A percentile compares a stretch with the other conserved stretches of the same genome.
These are phyloP conservation scores for Helleia helle DNA, from an alignment of 2,888 invertebrate species.

Conservation along the genomic window DNA sequence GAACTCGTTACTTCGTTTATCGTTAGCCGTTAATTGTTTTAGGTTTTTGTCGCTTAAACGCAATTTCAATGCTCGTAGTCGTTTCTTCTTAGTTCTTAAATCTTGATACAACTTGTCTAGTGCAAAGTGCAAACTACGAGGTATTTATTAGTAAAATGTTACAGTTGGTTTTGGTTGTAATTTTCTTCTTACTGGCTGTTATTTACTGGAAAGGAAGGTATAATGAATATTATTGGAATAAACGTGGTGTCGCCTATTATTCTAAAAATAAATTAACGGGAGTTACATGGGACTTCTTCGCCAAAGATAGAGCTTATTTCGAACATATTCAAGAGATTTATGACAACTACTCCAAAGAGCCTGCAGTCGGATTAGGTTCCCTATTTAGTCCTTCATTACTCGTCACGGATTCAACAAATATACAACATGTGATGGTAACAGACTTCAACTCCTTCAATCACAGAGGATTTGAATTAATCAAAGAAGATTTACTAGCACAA, in stretches of 20 bases:
- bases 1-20: no score
- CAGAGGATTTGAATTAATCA: neutral
- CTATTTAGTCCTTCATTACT: neutral
- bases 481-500: neutral
- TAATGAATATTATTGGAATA: slow-evolving; percentile 1
- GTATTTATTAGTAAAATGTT: no score
- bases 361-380: neutral
- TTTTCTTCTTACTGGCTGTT: neutral
- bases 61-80: no score
- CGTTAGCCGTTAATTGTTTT: no score
- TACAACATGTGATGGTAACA: neutral
- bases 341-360: neutral
- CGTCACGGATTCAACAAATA: neutral
- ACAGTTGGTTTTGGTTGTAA: neutral
- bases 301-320: neutral
- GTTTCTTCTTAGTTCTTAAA: no score
- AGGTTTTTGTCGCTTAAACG: no score
- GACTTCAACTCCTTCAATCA: slow-evolving; percentile 1
- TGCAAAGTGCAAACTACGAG: no score
- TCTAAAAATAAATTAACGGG: neutral
- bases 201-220: neutral
- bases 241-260: neutral
- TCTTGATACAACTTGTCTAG: no score
- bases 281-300: neutral
- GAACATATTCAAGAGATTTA: neutral